Evolutionary conservation across 35 echinoderm and acorn worm genomes (phyloP).

Genomic region (Apostichopus californicus): DNA sequence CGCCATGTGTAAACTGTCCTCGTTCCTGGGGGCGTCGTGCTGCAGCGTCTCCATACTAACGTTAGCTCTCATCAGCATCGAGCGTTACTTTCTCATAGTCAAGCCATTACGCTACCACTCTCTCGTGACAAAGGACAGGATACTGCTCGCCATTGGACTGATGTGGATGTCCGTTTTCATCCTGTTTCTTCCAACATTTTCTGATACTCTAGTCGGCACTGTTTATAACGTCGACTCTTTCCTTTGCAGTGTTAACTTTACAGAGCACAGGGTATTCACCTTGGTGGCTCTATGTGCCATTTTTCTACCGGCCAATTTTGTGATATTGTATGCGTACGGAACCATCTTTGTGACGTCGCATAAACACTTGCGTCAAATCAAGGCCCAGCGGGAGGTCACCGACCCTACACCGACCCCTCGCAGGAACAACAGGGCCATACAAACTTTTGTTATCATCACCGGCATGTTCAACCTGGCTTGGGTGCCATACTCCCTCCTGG

Average conservation of each 20-base stretch:
- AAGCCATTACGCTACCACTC: conserved; percentile 20
- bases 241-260: conserved; percentile 37
- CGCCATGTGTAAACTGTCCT: conserved; percentile 40
- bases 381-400: background rate
- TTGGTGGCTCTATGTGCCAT: background rate
- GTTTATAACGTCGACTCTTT: conserved; percentile 47
- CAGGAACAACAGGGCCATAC: conserved; percentile 11
- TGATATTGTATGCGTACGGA: conserved; percentile 28
- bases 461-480: conserved; percentile 51
- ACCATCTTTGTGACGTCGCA: background rate
- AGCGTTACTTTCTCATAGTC: conserved; percentile 47
- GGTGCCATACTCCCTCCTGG: conserved; percentile 30
- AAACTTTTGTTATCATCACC: conserved; percentile 16
- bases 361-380: conserved; percentile 34
- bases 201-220: background rate
- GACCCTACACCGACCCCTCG: background rate
- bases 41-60: conserved; percentile 29
- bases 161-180: background rate
- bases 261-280: background rate
- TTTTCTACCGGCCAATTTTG: conserved; percentile 27
- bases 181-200: background rate
- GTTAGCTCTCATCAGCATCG: conserved; percentile 32
- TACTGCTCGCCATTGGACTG: background rate
- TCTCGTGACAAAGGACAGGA: background rate
- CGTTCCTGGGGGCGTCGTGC: conserved; percentile 30